phyloP scores from a whole-genome alignment of 2,888 invertebrate species.

The Atrina japonica region DNA sequence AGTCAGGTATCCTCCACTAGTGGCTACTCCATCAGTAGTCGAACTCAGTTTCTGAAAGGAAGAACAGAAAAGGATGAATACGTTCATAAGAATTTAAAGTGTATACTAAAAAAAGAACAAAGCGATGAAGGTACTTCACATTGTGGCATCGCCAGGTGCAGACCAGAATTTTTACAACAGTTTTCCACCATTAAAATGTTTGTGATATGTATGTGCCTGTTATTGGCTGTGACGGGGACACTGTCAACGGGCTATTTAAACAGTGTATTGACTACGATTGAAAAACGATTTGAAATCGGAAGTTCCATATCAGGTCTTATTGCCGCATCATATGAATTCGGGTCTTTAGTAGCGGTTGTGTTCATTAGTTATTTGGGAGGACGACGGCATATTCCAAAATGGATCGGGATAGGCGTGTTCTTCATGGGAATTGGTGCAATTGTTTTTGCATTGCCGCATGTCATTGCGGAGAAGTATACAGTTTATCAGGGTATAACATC shows the following conservation, averaged over 20 bases:
- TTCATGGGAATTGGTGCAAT: constrained; percentile 96
- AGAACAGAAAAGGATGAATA: constrained; percentile 62
- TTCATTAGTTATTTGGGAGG: constrained; percentile 97
- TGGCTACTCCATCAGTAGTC: constrained; percentile 68
- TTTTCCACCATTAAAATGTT: constrained; percentile 92
- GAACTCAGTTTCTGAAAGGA: constrained; percentile 58
- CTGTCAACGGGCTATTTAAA: constrained; percentile 79
- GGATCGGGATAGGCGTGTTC: constrained; percentile 94
- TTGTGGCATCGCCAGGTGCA: constrained; percentile 93
- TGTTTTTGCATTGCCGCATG: constrained; percentile 95
- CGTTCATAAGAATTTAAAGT: constrained; percentile 49
- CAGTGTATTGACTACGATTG: constrained; percentile 95
- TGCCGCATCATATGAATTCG: constrained; percentile 94
- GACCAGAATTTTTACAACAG: constrained; percentile 91
- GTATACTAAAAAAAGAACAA: constrained; percentile 29
- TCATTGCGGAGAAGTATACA: constrained; percentile 81
- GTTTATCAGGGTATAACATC: constrained; percentile 65
- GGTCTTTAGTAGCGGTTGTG: constrained; percentile 96
- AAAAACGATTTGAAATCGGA: constrained; percentile 95
- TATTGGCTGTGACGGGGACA: constrained; percentile 76
- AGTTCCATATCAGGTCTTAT: constrained; percentile 95
- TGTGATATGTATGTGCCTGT: constrained; percentile 76
- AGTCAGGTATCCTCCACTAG: constrained; percentile 69
- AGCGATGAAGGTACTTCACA: constrained; percentile 82
- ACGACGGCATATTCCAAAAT: constrained; percentile 94